Evolutionary conservation across 2,888 invertebrate species (phyloP), one percentile per base, ranked within the genome.

Genomic region (Taenaris catops): DNA sequence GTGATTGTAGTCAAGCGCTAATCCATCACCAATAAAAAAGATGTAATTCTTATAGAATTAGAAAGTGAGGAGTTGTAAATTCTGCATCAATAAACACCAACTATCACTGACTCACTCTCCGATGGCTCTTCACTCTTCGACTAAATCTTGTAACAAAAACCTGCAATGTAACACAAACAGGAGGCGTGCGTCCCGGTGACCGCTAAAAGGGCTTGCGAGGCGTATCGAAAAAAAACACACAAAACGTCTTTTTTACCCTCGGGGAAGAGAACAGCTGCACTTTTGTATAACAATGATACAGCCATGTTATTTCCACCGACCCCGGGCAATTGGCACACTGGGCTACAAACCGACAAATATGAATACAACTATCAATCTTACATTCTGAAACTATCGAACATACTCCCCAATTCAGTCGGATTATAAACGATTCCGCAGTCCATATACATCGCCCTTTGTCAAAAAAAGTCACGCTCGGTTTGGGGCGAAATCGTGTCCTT

Each of bases 231-330:
- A n/a, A 63, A 76, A 74, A 71, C 60, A 69, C 50, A 41, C 72
- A 81, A 79, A 78, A 76, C 78, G 59, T 72, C 68, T 75, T 81
- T 81, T 83, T 83, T 79, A 76, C 80, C 81, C 80, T 65, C 57
- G 55, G 83, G 81, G 78, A 73, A 72, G 58, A 57, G 70, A 78
- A 80, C 84, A 84, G 84, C 84, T 84, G 84, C 84, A 65, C 70
- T 72, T 75, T 76, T 74, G 80, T 74, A 68, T 65, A 74, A 81
- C 84, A 84, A 84, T 83, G 83, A 83, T 83, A 83, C 71, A 72
- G 73, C 78, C 79, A 76, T 65, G 75, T 73, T 78, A 68, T 71
- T 71, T 71, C 66, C 67, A 68, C 62, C 68, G 58, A 76, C 78
- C 76, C 60, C 70, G 56, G 75, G 80, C 80, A 72, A 73, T 79